A percentile compares a stretch with the other conserved stretches of the same genome.
These are phyloP conservation scores for Troglohyphantes excavatus DNA, from an alignment of 2,888 invertebrate genomes.

Conservation along the genomic window DNA sequence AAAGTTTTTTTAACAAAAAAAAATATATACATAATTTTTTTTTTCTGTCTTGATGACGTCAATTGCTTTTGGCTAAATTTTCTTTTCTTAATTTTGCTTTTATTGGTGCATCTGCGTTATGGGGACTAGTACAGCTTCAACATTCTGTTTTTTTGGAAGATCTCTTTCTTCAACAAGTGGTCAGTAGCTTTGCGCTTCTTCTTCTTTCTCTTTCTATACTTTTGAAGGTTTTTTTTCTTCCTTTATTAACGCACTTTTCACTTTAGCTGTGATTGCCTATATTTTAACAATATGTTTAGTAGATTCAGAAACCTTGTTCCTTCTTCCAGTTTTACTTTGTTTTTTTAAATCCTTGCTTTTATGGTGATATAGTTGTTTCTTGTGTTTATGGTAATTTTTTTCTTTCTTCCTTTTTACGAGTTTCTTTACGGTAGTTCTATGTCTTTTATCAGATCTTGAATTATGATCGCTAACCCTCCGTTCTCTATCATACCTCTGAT, in stretches of 20 bases:
- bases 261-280: slow-evolving; percentile 25
- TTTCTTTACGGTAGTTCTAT: slow-evolving; percentile 32
- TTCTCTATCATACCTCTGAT: slow-evolving; percentile 66
- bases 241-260: slow-evolving; percentile 8
- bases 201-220: slow-evolving; percentile 82
- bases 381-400: slow-evolving; percentile 81
- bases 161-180: slow-evolving; percentile 85
- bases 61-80: slow-evolving; percentile 40
- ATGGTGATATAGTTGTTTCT: slow-evolving; percentile 81
- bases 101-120: slow-evolving; percentile 43
- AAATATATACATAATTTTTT: too few relatives aligned
- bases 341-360: slow-evolving; percentile 83
- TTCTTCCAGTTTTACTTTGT: slow-evolving; percentile 81
- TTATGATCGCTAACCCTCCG: slow-evolving; percentile 29
- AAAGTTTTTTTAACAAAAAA: too few relatives aligned
- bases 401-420: slow-evolving; percentile 83
- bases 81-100: slow-evolving; percentile 64
- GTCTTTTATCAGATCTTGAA: slow-evolving; percentile 65
- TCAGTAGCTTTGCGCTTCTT: slow-evolving; percentile 82
- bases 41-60: neutral
- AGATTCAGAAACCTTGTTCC: slow-evolving; percentile 50
- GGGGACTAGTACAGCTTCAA: slow-evolving; percentile 81
- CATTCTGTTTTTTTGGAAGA: slow-evolving; percentile 82
- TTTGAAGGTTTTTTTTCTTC: slow-evolving; percentile 16
- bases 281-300: slow-evolving; percentile 39